Percentiles rank a stretch among this genome's conserved stretches.
Evolutionary conservation across 2,888 invertebrate genomes (phyloP).

Genomic region (Nomada ruficornis): DNA sequence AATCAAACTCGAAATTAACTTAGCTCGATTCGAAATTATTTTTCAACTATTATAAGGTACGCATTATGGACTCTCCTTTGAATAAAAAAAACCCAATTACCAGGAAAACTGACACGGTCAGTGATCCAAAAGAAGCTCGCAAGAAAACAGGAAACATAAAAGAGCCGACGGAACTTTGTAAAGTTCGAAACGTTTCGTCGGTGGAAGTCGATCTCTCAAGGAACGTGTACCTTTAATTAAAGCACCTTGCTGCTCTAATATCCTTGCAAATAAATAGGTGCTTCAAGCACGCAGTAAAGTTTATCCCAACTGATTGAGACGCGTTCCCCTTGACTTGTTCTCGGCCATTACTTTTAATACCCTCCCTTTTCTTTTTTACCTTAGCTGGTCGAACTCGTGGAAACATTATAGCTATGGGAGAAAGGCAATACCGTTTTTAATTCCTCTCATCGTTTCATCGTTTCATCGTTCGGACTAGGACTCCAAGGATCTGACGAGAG

Average conservation of each 20-base stretch:
- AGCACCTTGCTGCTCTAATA: slow-evolving; percentile 15
- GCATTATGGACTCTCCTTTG: too few relatives aligned
- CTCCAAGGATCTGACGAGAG: not conserved
- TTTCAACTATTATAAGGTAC: not conserved
- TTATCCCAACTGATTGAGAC: slow-evolving; percentile 26
- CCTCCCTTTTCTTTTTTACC: not conserved
- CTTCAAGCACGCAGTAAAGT: not conserved
- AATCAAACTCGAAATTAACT: not conserved
- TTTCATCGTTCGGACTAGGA: not conserved
- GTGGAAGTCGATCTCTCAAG: slow-evolving; percentile 23
- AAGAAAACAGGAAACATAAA: slow-evolving; percentile 1
- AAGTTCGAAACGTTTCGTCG: slow-evolving; percentile 33
- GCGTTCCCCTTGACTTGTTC: slow-evolving; percentile 35
- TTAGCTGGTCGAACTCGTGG: not conserved
- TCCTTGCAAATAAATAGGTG: slow-evolving; percentile 43
- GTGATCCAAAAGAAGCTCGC: not conserved
- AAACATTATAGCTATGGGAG: not conserved
- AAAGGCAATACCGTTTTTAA: slow-evolving; percentile 41
- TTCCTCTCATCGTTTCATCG: slow-evolving; percentile 22
- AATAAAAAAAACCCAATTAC: slow-evolving; percentile 10
- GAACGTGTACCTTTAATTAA: slow-evolving; percentile 58
- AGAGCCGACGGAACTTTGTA: not conserved
- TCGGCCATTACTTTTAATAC: slow-evolving; percentile 41
- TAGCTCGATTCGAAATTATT: slow-evolving; percentile 1
- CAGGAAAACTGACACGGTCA: not conserved